Evolutionary conservation across 2,113 vertebrate species (phyloP), one percentile per base, ranked within the genome.

Genomic region (Marmota flaviventris): DNA sequence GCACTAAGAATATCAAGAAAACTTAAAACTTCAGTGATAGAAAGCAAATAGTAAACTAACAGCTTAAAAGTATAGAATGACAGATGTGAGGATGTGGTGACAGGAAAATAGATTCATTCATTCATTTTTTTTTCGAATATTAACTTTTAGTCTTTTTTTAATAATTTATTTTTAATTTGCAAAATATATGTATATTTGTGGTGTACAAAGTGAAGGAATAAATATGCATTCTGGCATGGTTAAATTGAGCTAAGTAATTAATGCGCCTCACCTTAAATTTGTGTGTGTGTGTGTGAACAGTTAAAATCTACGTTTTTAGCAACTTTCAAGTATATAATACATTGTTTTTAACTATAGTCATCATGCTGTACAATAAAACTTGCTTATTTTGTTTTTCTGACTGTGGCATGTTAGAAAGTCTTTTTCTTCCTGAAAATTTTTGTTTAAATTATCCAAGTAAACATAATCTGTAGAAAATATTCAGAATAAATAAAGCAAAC

Each of bases 301-400:
- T 20, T 95, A 58, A 29, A 63, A 87, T 75, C 42, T 63, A 42
- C n/a, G 18, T 20, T n/a, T 14, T 37, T 11, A 56, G 67, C 34
- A 17, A 65, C 29, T 78, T 79, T 75, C 18, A 45, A 84, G n/a
- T 29, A 76, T 22, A 37, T 2, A 73, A 63, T 51, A 53, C 3
- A 48, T 76, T 65, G 34, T 65, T 51, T 65, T 32, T 85, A 76
- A 65, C 27, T 63, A 37, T 7, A 65, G 32, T 76, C 10, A 32
- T 24, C 39, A 39, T 56, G 69, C 32, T 73, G 27, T 42, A 73
- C 11, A 73, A 20, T 18, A 65, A 37, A 61, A 16, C 61, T 56
- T 95, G 81, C 48, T 48, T 32, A n/a, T 37, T 72, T 83, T 84
- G 25, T 85, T 56, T 92, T 95, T 75, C 53, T 81, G 65, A 89